Conservation (phyloP, 2,888 invertebrate species). For the Eledona agricola region DNA sequence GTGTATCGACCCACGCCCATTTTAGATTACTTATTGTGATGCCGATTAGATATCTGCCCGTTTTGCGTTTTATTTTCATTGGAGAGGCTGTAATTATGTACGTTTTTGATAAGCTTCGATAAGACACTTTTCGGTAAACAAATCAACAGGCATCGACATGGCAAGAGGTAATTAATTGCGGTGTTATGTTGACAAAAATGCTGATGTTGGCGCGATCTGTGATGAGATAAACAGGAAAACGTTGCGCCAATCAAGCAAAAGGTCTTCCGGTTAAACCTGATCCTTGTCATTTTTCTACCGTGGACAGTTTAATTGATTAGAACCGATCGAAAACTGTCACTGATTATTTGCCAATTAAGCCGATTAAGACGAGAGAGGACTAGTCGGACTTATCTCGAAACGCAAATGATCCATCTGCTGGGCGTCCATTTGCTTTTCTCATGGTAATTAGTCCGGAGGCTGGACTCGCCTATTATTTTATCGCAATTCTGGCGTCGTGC, state of each 20-base stretch:
- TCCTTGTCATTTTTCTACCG: conserved; percentile 18
- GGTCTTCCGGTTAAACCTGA: conserved; percentile 29
- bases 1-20: conserved; percentile 57
- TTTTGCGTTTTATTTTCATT: conserved; percentile 37
- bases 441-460: conserved; percentile 19
- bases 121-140: no score
- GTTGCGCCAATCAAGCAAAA: conserved; percentile 25
- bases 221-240: conserved; percentile 25
- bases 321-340: conserved; percentile 33
- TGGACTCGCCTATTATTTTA: no score
- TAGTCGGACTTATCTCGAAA: conserved; percentile 9
- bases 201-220: conserved; percentile 6
- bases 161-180: conserved; percentile 21
- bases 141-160: no score
- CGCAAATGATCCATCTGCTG: conserved; percentile 17
- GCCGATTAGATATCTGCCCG: conserved; percentile 55
- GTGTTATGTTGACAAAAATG: conserved; percentile 17
- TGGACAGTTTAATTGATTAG: conserved; percentile 26
- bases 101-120: conserved; percentile 36
- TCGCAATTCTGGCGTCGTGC: no score
- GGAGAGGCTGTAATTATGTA: conserved; percentile 36
- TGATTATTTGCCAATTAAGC: conserved; percentile 37
- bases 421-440: conserved; percentile 7
- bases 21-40: conserved; percentile 59
- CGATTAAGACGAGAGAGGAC: conserved; percentile 11